Conservation (phyloP, 2,888 invertebrate species). For the Belgica antarctica region DNA sequence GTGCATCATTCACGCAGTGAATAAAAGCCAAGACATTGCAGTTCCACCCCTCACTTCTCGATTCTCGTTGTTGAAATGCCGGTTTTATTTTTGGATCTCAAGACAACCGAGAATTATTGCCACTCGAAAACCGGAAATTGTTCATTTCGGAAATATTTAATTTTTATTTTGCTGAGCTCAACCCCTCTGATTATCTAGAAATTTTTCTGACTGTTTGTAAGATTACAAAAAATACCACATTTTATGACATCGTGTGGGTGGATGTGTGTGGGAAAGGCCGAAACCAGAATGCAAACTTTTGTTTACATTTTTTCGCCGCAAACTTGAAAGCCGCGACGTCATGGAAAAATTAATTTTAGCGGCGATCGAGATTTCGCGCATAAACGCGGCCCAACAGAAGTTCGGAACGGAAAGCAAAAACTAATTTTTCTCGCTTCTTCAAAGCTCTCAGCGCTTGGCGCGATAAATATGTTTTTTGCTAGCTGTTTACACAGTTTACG, state of each 20-base stretch:
- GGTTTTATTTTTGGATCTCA: conserved; percentile 32
- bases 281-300: neutral
- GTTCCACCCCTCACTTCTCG: neutral
- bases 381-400: conserved; percentile 11
- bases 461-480: conserved; percentile 39
- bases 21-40: conserved; percentile 14
- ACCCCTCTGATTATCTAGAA: conserved; percentile 24
- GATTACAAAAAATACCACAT: conserved; percentile 5
- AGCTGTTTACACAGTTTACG: conserved; percentile 27
- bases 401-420: conserved; percentile 13
- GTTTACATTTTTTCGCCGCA: neutral
- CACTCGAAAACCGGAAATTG: conserved; percentile 37
- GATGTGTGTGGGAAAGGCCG: no score
- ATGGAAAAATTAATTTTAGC: no score
- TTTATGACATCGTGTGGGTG: no score
- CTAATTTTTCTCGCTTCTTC: conserved; percentile 29
- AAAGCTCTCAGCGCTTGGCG: conserved; percentile 39
- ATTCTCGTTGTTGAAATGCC: conserved; percentile 15
- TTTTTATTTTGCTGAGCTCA: conserved; percentile 15
- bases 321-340: neutral
- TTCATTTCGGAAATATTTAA: conserved; percentile 31
- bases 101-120: neutral
- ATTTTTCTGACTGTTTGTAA: neutral
- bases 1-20: neutral
- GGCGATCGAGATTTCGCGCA: no score